Conservation (phyloP, 2,113 vertebrate species). For the Coptodon rendalli region DNA sequence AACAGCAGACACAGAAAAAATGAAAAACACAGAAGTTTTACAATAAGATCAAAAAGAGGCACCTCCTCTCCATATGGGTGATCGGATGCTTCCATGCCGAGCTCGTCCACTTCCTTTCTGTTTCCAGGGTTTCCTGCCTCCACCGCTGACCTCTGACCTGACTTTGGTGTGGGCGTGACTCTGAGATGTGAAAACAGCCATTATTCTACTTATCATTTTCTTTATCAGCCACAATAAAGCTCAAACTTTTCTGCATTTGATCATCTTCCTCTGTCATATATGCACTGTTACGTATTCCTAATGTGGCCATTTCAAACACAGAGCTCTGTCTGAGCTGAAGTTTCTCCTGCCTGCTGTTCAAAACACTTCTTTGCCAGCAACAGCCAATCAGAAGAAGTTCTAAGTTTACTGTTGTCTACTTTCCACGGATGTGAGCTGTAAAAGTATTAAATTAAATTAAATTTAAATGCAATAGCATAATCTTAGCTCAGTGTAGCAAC, state of each 20-base stretch:
- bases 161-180: constrained; percentile 82
- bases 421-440: background rate
- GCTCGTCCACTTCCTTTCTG: constrained; percentile 84
- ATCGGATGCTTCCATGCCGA: constrained; percentile 85
- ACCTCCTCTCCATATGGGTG: constrained; percentile 87
- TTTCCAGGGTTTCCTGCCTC: constrained; percentile 83
- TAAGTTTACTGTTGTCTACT: background rate
- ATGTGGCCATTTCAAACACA: background rate
- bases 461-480: background rate
- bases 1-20: accelerated
- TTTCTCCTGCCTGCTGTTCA: background rate
- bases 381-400: background rate
- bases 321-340: background rate
- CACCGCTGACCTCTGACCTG: constrained; percentile 81
- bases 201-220: background rate
- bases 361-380: background rate
- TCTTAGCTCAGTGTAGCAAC: background rate
- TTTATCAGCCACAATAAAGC: accelerated
- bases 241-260: accelerated
- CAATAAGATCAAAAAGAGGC: background rate
- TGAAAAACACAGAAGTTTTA: background rate
- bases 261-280: background rate
- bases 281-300: background rate
- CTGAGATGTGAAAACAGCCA: constrained; percentile 42
- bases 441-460: background rate